Evolutionary conservation across 2,113 vertebrate genomes (phyloP).

Genomic region (Xenopus laevis): DNA sequence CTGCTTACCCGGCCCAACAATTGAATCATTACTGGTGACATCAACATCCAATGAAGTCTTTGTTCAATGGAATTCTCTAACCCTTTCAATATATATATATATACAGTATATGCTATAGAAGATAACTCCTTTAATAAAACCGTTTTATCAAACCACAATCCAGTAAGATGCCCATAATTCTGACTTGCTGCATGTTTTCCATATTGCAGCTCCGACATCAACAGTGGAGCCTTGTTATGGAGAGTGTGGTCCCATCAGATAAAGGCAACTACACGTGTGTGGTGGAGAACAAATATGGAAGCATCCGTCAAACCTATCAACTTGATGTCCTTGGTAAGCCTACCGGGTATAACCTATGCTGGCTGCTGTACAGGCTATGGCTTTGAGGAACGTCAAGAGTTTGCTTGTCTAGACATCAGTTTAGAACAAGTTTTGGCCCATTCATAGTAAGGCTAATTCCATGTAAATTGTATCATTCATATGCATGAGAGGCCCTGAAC

Average conservation of each 20-base stretch:
- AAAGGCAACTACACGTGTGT: constrained; percentile 96
- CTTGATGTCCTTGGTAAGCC: constrained; percentile 89
- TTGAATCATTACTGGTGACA: too few species aligned
- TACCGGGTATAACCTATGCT: not conserved
- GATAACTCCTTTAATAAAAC: too few species aligned
- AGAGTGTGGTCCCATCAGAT: constrained; percentile 92
- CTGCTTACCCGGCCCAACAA: too few species aligned
- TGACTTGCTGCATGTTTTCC: not conserved
- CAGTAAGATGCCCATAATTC: too few species aligned
- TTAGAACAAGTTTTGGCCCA: not conserved
- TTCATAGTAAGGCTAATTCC: constrained; percentile 15
- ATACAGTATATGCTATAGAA: too few species aligned
- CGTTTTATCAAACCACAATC: too few species aligned
- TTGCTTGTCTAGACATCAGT: not conserved
- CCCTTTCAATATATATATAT: too few species aligned
- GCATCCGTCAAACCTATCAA: constrained; percentile 91
- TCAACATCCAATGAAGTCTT: too few species aligned
- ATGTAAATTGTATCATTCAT: not conserved
- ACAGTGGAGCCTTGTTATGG: constrained; percentile 98
- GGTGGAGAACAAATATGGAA: constrained; percentile 89
- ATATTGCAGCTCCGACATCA: constrained; percentile 78
- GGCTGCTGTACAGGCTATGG: not conserved
- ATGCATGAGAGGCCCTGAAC: constrained; percentile 11
- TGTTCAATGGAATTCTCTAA: too few species aligned
- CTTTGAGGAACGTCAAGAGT: not conserved